These are phyloP conservation scores for Trichopria drosophilae DNA, from an alignment of 2,888 invertebrate species.

Conservation along the genomic window DNA sequence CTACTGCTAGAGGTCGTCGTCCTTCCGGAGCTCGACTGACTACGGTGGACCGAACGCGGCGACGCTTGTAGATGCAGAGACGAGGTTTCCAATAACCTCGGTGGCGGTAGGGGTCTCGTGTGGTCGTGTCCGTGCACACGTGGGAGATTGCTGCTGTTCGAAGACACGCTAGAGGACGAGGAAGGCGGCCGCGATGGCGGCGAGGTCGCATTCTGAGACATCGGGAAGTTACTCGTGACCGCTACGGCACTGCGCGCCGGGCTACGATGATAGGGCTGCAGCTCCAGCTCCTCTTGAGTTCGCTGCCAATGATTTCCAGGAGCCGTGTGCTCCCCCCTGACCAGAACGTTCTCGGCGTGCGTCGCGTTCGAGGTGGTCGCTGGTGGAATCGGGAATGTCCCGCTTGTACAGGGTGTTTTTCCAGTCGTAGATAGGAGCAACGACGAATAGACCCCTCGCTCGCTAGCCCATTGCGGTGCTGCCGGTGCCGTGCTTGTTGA, in stretches of 20 bases:
- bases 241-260: conserved; percentile 38
- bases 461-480: conserved; percentile 43
- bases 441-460: conserved; percentile 38
- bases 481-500: conserved; percentile 19
- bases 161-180: conserved; percentile 38
- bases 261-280: conserved; percentile 49
- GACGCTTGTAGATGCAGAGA: conserved; percentile 19
- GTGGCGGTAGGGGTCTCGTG: conserved; percentile 53
- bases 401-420: conserved; percentile 28
- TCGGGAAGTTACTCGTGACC: conserved; percentile 41
- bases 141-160: conserved; percentile 28
- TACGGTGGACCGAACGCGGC: conserved; percentile 22
- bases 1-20: conserved; percentile 58
- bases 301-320: conserved; percentile 48
- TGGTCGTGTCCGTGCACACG: conserved; percentile 51
- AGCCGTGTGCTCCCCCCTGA: conserved; percentile 16
- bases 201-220: conserved; percentile 51
- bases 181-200: conserved; percentile 51
- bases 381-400: conserved; percentile 15
- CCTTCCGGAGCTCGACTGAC: conserved; percentile 45
- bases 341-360: conserved; percentile 7
- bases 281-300: conserved; percentile 30
- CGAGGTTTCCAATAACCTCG: conserved; percentile 40
- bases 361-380: conserved; percentile 32
- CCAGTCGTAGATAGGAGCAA: conserved; percentile 35